A percentile compares a stretch with the other conserved stretches of the same genome.
Conservation (phyloP, 2,797 vertebrate genomes). For the Hydrolagus colliei region DNA sequence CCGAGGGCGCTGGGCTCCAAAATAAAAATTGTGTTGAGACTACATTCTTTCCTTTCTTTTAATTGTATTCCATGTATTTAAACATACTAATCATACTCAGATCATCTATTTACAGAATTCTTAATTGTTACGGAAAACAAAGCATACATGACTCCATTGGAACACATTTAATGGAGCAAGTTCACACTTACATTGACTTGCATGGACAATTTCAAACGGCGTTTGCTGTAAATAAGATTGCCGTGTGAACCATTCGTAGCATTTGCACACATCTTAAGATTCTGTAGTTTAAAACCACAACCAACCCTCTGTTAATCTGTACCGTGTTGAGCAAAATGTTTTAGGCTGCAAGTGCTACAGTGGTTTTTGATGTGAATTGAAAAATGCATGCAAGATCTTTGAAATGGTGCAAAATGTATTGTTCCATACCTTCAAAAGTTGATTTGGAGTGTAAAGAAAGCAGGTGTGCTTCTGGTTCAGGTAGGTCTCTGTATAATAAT, state of each 20-base stretch:
- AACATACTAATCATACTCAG: conserved; percentile 31
- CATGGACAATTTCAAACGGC: conserved; percentile 42
- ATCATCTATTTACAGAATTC: conserved; percentile 48
- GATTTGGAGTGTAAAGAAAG: background rate
- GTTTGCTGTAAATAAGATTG: conserved; percentile 40
- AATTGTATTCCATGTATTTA: background rate
- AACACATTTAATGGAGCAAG: conserved; percentile 35
- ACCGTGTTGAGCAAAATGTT: background rate
- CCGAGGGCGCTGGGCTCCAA: background rate
- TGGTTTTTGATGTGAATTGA: background rate
- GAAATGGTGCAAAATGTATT: background rate
- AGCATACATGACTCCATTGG: conserved; percentile 34
- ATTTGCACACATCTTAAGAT: background rate
- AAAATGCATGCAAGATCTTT: background rate
- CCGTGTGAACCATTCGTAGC: background rate
- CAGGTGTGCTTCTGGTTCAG: background rate
- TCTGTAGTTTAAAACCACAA: no score
- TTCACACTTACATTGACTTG: conserved; percentile 40
- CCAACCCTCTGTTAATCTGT: no score
- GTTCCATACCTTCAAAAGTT: background rate
- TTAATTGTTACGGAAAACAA: conserved; percentile 46
- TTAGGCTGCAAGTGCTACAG: background rate
- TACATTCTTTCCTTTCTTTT: background rate
- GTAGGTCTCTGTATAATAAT: background rate
- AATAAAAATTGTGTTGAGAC: background rate